Conservation (phyloP, 2,888 invertebrate species). For the Camptogramma bilineatum region DNA sequence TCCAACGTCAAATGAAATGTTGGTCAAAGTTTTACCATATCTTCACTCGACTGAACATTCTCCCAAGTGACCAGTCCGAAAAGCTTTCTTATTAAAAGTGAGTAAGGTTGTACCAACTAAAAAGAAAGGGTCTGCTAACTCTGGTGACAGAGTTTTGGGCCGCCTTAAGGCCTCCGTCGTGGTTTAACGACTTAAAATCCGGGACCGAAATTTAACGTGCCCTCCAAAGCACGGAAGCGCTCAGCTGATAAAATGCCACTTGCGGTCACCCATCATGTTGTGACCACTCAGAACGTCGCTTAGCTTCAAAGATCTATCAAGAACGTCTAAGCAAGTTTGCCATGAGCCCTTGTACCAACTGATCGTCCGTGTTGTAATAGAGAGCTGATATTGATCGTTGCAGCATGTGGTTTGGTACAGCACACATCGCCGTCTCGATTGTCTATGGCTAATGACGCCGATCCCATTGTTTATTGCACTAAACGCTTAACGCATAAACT, state of each 20-base stretch:
- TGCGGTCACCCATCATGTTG: too few species aligned
- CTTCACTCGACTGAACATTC: neutral
- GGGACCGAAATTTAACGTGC: too few species aligned
- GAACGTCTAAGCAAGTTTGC: too few species aligned
- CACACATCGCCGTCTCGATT: conserved; percentile 29
- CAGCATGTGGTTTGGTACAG: conserved; percentile 32
- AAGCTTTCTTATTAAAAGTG: neutral
- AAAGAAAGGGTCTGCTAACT: too few species aligned
- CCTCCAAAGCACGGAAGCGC: too few species aligned
- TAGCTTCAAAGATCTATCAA: too few species aligned
- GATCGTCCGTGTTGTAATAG: neutral
- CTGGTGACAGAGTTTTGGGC: too few species aligned
- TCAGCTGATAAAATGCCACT: too few species aligned
- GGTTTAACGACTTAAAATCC: too few species aligned
- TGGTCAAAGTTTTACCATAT: neutral
- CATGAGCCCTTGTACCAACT: neutral
- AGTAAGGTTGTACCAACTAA: neutral
- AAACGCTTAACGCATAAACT: conserved; percentile 1
- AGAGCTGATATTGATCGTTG: conserved; percentile 32
- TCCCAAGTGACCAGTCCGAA: neutral
- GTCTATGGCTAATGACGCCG: conserved; percentile 31
- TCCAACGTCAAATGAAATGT: neutral
- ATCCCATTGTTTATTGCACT: conserved; percentile 30
- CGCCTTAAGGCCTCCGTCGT: too few species aligned
- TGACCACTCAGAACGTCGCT: too few species aligned